Conservation (phyloP, 2,888 invertebrate species). For the Mythimna impura region DNA sequence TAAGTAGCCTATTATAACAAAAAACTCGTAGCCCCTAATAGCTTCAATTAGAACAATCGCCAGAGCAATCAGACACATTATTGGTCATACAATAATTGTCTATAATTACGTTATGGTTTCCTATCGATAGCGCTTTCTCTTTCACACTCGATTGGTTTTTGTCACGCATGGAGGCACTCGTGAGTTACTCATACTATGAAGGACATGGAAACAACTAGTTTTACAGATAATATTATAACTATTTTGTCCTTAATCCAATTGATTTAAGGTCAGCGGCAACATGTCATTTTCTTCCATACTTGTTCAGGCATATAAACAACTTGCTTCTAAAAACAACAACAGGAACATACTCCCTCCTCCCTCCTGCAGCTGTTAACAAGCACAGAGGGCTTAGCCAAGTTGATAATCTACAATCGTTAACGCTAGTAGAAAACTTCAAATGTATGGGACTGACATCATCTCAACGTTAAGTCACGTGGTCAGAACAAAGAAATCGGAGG, state of each 20-base stretch:
- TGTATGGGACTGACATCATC: too few relatives aligned
- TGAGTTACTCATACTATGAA: not conserved
- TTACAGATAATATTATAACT: not conserved
- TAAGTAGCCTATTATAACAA: not conserved
- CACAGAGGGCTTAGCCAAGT: too few relatives aligned
- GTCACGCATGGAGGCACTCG: constrained; percentile 31
- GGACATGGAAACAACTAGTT: not conserved
- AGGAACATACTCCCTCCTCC: too few relatives aligned
- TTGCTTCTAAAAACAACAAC: too few relatives aligned
- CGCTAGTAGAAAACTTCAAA: too few relatives aligned
- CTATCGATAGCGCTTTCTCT: constrained; percentile 22
- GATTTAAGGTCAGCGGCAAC: too few relatives aligned
- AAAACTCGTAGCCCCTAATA: constrained; percentile 8
- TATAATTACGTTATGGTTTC: constrained; percentile 32
- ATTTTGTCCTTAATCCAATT: not conserved
- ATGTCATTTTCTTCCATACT: not conserved
- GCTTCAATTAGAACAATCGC: constrained; percentile 22
- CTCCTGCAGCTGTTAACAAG: too few relatives aligned
- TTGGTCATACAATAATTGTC: constrained; percentile 16
- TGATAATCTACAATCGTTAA: too few relatives aligned
- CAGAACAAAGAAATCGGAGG: too few relatives aligned
- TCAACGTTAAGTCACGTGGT: too few relatives aligned
- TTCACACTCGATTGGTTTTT: constrained; percentile 12
- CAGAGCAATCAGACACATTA: constrained; percentile 31
- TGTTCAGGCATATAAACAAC: too few relatives aligned